Conservation (phyloP, 2,113 vertebrate species). For the Paedocypris sp. region DNA sequence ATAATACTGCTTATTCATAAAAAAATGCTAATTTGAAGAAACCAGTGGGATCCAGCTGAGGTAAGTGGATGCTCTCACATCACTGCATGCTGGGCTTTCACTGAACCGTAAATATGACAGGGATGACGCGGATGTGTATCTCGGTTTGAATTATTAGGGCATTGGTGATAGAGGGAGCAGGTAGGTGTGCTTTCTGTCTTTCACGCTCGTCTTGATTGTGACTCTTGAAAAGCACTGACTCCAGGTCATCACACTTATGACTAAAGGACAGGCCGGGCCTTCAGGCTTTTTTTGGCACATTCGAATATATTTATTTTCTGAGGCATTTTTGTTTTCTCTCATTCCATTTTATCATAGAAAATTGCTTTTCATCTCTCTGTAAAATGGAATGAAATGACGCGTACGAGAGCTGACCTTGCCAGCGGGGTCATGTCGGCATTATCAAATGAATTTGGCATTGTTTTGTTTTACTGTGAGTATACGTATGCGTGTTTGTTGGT, state of each 20-base stretch:
- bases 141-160: slow-evolving; percentile 14
- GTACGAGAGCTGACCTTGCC: background rate
- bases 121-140: background rate
- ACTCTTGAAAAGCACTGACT: slow-evolving; percentile 16
- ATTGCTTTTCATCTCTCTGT: slow-evolving; percentile 20
- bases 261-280: background rate
- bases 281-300: slow-evolving; percentile 19
- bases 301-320: slow-evolving; percentile 9
- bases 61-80: slow-evolving; percentile 24
- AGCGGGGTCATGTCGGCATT: background rate
- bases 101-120: slow-evolving; percentile 16
- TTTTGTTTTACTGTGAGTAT: slow-evolving; percentile 16
- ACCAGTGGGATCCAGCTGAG: slow-evolving; percentile 15
- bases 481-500: slow-evolving; percentile 27
- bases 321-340: slow-evolving; percentile 15
- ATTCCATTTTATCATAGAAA: slow-evolving; percentile 23
- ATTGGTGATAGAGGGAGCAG: slow-evolving; percentile 24
- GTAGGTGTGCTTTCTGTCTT: slow-evolving; percentile 39
- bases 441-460: slow-evolving; percentile 23
- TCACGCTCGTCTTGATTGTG: slow-evolving; percentile 3
- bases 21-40: slow-evolving; percentile 17
- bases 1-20: slow-evolving; percentile 11
- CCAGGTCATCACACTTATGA: slow-evolving; percentile 13
- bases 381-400: slow-evolving; percentile 32
- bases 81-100: slow-evolving; percentile 31